Base-by-base conservation (phyloP, 2,888 invertebrate genomes). In the Scelioninae gen. 1 region DNA sequence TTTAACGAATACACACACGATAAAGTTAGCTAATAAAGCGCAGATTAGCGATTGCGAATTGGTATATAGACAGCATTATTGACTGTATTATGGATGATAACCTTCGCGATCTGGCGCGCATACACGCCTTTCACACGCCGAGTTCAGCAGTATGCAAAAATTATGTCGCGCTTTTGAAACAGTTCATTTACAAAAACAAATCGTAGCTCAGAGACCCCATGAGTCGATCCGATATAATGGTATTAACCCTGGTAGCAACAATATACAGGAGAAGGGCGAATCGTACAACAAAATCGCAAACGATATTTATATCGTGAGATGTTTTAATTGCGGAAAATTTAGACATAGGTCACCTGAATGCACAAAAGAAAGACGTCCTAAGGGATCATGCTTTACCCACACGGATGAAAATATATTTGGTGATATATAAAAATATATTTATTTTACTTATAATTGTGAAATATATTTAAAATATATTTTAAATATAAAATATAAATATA, bases 241-340 rank as follows among this genome's bases (percentile, higher is more conserved):
- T 23, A 4, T 4, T 23, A 4, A 23, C 4, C 23, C 4, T 4
- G 23, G 1, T 4, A 23, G 23, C 23, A 23, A 23, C 4, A 23
- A 1, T 23, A 2, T 4, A 23, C 23, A 23, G 23, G 23, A 1
- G 23, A 23, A 23, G 4, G 23, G 23, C 23, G 23, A 23, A 23
- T 23, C 23, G 23, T 1, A 4, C 4, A 4, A 4, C 23, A 23
- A 23, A 23, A 23, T 4, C 1, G 23, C 4, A 23, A 23, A 4
- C 23, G 23, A 23, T 2, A 4, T 4, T 23, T 23, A 23, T 23
- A 23, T 1, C 23, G 23, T 23, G 23, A 23, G 58, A n/a, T 75
- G 75, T 51, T 75, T 58, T n/a, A 75, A 75, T 66, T 75, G 75
- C n/a, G 49, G 66, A 0, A 5, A 13, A 13, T 40, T 75, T 43